Evolutionary conservation across 2,888 invertebrate genomes (phyloP).

Genomic region (Drosophila siamana): DNA sequence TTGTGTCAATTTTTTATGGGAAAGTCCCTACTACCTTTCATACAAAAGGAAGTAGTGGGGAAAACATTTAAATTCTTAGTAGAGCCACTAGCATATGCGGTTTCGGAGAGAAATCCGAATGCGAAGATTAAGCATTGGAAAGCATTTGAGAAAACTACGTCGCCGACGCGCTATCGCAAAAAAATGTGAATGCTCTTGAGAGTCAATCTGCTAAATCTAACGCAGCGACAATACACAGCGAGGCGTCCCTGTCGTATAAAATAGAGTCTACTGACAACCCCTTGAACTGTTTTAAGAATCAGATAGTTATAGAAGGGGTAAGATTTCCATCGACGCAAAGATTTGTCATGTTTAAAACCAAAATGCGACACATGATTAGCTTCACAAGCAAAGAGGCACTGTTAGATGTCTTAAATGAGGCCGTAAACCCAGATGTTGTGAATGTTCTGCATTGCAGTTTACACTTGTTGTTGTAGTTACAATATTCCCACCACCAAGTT

Average conservation of each 20-base stretch:
- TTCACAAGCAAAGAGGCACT: conserved; percentile 2
- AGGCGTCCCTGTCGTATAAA: not conserved
- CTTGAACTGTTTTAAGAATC: conserved; percentile 7
- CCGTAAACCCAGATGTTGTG: no score
- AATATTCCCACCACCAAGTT: no score
- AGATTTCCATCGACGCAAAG: not conserved
- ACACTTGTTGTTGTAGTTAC: no score
- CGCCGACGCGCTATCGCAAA: not conserved
- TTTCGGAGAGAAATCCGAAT: not conserved
- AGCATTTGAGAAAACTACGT: conserved; percentile 2
- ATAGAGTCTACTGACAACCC: no score
- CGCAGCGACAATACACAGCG: conserved; percentile 1
- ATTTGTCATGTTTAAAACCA: conserved; percentile 1
- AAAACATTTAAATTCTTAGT: no score
- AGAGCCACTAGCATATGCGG: not conserved
- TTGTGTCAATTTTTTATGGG: no score
- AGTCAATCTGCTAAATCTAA: not conserved
- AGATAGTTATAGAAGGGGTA: not conserved
- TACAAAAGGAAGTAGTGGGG: no score
- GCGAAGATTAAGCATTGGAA: not conserved
- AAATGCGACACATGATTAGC: not conserved
- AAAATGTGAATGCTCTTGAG: not conserved
- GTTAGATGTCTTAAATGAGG: not conserved
- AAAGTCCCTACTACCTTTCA: no score
- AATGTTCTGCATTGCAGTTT: no score